Base-by-base conservation (phyloP, 2,113 vertebrate genomes). In the Clarias magur region DNA sequence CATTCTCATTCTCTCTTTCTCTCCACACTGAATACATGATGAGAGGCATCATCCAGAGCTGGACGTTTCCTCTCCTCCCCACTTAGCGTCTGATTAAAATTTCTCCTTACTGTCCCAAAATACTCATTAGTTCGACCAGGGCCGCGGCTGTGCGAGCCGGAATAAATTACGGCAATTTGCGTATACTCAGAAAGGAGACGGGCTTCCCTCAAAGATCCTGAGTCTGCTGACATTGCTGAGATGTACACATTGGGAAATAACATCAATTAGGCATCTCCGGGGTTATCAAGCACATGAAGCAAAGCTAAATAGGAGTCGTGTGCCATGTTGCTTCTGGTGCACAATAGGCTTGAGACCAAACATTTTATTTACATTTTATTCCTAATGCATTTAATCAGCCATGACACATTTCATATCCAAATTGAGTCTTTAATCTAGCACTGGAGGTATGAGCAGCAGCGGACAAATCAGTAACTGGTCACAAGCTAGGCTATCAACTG, bases 41-140 rank as follows among this genome's bases (percentile, higher is more conserved):
- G 78, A 86, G 85, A 21, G 60, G 23, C n/a, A 38, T 59, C 27
- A n/a, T 56, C 76, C 59, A 78, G 27, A 70, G 48, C 65, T 57
- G 68, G 68, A 75, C 63, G 17, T 75, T 11, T 59, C 67, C 53
- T 68, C 13, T 72, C 57, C 85, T 38, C 65, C 53, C 60, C 57
- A 73, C 73, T 72, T 81, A 72, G 78, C 34, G 53, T 72, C 85
- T 82, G 85, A 86, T 86, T 73, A 82, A 82, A 86, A 82, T 86
- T 59, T 82, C 65, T 72, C 60, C 78, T 38, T 34, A 30, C n/a
- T 48, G n/a, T 78, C 79, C 79, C 56, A 21, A 72, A 73, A 67
- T 21, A 67, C 79, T 86, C 79, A 62, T 86, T 82, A 86, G 48
- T 65, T 57, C 21, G 78, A 63, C 63, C 60, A n/a, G 42, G 34